phyloP scores from a whole-genome alignment of 2,797 vertebrate genomes.

The Enteromius viviparus region DNA sequence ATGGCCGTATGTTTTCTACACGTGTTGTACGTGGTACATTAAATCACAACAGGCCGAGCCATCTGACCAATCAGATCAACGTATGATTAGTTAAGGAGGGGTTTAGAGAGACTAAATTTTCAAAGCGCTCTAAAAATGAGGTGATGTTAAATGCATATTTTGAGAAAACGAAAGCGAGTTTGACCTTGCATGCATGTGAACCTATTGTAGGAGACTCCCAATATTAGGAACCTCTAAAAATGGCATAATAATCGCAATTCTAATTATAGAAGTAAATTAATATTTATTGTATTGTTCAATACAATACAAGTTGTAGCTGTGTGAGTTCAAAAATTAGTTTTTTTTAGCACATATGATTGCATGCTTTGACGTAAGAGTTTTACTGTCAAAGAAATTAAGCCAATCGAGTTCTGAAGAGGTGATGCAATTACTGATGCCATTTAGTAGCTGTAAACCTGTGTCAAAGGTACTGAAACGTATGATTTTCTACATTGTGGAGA shows the following conservation, averaged over 20 bases:
- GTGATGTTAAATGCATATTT: neutral
- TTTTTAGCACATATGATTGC: neutral
- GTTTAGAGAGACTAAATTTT: neutral
- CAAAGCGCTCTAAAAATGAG: neutral
- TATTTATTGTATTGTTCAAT: neutral
- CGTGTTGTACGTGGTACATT: neutral
- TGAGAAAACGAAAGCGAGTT: neutral
- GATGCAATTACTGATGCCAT: constrained; percentile 1
- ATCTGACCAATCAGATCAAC: neutral
- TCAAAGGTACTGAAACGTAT: neutral
- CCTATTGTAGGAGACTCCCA: neutral
- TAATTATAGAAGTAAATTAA: neutral
- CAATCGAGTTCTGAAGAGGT: constrained; percentile 26
- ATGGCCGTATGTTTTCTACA: neutral
- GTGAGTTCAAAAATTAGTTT: neutral
- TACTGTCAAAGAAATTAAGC: neutral
- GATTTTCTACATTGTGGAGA: neutral
- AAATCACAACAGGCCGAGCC: neutral
- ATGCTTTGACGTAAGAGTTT: neutral
- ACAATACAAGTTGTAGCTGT: neutral
- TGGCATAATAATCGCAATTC: neutral
- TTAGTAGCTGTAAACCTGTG: neutral
- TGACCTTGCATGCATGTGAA: neutral
- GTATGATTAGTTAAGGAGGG: neutral
- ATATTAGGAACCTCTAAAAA: neutral